Base-by-base conservation (phyloP, 2,888 invertebrate species). In the Stenodera caucasica region DNA sequence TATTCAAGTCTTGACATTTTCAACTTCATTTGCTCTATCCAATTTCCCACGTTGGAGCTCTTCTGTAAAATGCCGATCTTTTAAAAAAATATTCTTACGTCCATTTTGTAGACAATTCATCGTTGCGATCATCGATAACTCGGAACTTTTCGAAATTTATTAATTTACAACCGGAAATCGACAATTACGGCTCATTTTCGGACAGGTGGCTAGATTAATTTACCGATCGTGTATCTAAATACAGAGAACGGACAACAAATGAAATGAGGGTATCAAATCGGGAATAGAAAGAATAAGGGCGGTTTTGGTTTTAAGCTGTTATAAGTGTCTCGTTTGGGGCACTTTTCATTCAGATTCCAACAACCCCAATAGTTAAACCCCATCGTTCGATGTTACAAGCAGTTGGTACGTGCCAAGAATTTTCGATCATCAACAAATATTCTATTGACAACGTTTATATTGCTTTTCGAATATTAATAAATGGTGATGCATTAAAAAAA, bases 341-440 rank as follows among this genome's bases (percentile, higher is more conserved):
- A 76, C 75, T 77, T 77, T 77, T 76, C 76, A 77, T 77, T 77
- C 77, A 76, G 76, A 77, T 76, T 77, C 76, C 75, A 72, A 74
- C 40, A 40, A 72, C 75, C 71, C 73, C 73, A 74, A 72, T 74
- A 71, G 72, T 6, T 18, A 40, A 8, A 40, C 75, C 70, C 73
- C 75, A 72, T 74, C 75, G 75, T 74, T 75, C 74, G 74, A 71
- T 71, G 76, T 75, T 76, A 77, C 76, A 77, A 76, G 76, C 77
- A 75, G 75, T 72, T 70, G 72, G 65, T 73, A 77, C 78, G 78
- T 76, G 77, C 66, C 54, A 45, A 60, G 74, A 72, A 74, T 75
- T 67, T 61, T 68, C n/a, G 72, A 75, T 74, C 65, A 64, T 65
- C 67, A 66, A 69, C 75, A 75, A 73, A 77, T 77, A 77, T 77